These are phyloP conservation scores for Boloria euphrosyne DNA, from an alignment of 2,888 invertebrate genomes.

Conservation along the genomic window DNA sequence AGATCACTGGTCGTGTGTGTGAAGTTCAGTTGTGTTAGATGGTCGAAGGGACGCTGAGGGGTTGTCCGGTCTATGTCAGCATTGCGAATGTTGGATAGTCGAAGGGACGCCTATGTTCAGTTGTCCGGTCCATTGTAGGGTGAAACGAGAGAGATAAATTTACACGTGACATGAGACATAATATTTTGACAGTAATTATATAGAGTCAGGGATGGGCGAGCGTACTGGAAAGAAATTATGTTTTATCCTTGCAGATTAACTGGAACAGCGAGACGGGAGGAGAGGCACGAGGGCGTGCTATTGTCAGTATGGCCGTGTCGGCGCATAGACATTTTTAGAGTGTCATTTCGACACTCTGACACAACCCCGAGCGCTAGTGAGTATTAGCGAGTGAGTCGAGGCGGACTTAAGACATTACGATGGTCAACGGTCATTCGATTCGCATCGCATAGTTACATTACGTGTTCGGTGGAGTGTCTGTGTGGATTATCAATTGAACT, in stretches of 20 bases:
- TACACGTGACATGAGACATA: neutral
- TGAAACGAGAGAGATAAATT: too few relatives aligned
- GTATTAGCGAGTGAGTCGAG: too few relatives aligned
- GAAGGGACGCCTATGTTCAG: constrained; percentile 16
- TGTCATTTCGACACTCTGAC: too few relatives aligned
- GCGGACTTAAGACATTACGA: too few relatives aligned
- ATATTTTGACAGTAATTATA: neutral
- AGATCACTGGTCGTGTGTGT: constrained; percentile 5
- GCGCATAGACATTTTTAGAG: too few relatives aligned
- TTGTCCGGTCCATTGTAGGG: constrained; percentile 12
- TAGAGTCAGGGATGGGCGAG: neutral
- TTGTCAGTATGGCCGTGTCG: constrained; percentile 30
- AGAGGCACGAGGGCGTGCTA: constrained; percentile 27
- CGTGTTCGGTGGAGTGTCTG: too few relatives aligned
- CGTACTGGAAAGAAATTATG: neutral
- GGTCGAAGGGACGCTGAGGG: constrained; percentile 15
- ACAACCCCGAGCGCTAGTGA: too few relatives aligned
- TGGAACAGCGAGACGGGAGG: neutral
- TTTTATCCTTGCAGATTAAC: neutral
- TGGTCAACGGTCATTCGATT: too few relatives aligned
- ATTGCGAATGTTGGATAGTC: constrained; percentile 13
- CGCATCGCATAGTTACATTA: too few relatives aligned
- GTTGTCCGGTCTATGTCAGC: constrained; percentile 20
- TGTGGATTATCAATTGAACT: too few relatives aligned
- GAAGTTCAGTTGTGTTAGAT: neutral